These are phyloP conservation scores for Silurus asotus DNA, from an alignment of 2,113 vertebrate genomes.

Conservation along the genomic window DNA sequence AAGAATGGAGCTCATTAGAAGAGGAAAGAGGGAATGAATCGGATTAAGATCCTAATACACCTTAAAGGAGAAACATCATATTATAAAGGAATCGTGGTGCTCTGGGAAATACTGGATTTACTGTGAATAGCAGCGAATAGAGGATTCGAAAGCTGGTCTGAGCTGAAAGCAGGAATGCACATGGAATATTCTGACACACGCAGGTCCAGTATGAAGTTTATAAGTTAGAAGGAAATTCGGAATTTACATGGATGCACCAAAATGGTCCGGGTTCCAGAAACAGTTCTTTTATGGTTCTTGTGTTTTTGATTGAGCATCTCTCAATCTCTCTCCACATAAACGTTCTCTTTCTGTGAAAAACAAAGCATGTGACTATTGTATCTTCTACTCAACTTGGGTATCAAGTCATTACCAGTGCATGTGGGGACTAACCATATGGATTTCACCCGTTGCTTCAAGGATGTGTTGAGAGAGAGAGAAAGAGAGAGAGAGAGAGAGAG, in stretches of 20 bases:
- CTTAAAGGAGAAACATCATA: not conserved
- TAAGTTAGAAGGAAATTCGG: not conserved
- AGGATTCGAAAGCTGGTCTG: not conserved
- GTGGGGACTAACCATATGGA: not conserved
- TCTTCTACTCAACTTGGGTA: not conserved
- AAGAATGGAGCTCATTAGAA: no score
- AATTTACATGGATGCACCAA: not conserved
- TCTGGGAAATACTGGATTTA: not conserved
- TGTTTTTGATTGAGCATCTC: no score
- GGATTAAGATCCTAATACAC: no score
- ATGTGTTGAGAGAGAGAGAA: not conserved
- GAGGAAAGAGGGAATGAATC: no score
- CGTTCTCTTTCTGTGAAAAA: no score
- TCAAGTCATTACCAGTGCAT: conserved; percentile 1
- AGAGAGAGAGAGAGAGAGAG: not conserved
- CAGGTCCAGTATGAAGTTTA: not conserved
- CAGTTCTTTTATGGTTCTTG: no score
- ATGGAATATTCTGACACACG: not conserved
- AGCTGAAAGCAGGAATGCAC: not conserved
- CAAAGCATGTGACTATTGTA: no score
- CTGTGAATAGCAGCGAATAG: not conserved
- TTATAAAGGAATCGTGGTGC: not conserved
- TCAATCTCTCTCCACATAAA: no score
- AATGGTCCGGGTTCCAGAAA: no score
- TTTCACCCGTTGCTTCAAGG: not conserved